Conservation (phyloP, 2,888 invertebrate genomes). For the Lithophane socia region DNA sequence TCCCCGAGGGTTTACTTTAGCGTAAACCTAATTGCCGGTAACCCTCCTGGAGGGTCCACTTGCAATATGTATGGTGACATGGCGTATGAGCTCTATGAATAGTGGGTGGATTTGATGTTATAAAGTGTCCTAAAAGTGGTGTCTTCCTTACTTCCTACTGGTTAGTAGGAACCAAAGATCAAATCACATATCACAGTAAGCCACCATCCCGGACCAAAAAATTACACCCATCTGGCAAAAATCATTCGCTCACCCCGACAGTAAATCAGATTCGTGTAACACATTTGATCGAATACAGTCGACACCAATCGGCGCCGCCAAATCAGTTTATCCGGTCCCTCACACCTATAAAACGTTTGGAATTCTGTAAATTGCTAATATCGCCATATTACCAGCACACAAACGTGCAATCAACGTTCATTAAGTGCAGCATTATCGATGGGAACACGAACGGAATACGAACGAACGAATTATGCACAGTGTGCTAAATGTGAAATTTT, state of each 20-base stretch:
- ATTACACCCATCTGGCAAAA: constrained; percentile 27
- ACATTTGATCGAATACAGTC: constrained; percentile 59
- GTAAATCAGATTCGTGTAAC: constrained; percentile 52
- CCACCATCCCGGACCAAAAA: constrained; percentile 8
- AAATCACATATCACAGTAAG: background rate
- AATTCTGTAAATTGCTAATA: constrained; percentile 61
- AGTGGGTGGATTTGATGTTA: background rate
- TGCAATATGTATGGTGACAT: no score
- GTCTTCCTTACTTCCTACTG: no score
- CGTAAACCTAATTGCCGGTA: no score
- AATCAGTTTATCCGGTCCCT: constrained; percentile 60
- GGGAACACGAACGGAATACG: constrained; percentile 43
- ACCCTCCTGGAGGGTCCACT: no score
- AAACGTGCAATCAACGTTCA: constrained; percentile 66
- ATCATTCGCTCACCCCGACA: constrained; percentile 40
- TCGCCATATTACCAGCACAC: constrained; percentile 57
- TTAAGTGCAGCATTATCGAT: constrained; percentile 62
- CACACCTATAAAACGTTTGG: constrained; percentile 48
- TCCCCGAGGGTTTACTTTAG: no score
- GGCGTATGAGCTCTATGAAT: no score
- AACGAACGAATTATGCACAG: constrained; percentile 47
- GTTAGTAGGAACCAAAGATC: background rate
- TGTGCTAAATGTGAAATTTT: constrained; percentile 25
- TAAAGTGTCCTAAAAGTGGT: no score
- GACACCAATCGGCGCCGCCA: constrained; percentile 54